phyloP scores from a whole-genome alignment of 2,888 invertebrate genomes.

The Uropetala carovei region DNA sequence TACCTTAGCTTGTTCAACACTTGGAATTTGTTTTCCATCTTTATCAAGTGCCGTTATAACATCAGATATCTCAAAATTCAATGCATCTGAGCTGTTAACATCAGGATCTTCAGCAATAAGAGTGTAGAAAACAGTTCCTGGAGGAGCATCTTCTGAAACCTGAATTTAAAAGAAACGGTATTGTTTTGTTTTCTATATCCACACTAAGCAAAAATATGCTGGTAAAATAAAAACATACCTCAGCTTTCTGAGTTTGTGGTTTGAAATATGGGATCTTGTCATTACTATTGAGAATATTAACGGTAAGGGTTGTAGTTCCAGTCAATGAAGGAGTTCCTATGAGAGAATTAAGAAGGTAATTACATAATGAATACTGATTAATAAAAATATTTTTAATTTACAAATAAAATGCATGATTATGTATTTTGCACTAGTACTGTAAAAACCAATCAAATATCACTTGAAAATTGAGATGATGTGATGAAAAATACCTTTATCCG shows the following conservation, averaged over 20 bases:
- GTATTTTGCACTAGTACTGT: too few relatives aligned
- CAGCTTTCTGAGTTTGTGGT: constrained; percentile 86
- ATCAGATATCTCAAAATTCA: constrained; percentile 82
- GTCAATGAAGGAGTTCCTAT: constrained; percentile 87
- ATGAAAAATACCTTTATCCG: constrained; percentile 81
- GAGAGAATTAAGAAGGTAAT: constrained; percentile 65
- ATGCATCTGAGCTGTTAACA: constrained; percentile 82
- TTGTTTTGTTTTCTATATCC: background rate
- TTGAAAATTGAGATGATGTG: too few relatives aligned
- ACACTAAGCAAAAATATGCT: background rate
- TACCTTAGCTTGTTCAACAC: constrained; percentile 73
- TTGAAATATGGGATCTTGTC: constrained; percentile 91
- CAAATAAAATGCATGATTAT: background rate
- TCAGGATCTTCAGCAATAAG: constrained; percentile 89
- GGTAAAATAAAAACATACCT: constrained; percentile 76
- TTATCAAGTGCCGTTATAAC: constrained; percentile 88
- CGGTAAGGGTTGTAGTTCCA: constrained; percentile 87
- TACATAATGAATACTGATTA: background rate
- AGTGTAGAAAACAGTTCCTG: constrained; percentile 84
- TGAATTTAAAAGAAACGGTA: constrained; percentile 70
- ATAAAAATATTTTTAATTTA: background rate
- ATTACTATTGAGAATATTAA: constrained; percentile 90
- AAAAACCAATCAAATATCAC: too few relatives aligned
- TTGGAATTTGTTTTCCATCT: constrained; percentile 84
- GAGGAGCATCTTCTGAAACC: constrained; percentile 86